A percentile compares a stretch with the other conserved stretches of the same genome.
Conservation (phyloP, 2,797 vertebrate genomes). For the Esox masquinongy region DNA sequence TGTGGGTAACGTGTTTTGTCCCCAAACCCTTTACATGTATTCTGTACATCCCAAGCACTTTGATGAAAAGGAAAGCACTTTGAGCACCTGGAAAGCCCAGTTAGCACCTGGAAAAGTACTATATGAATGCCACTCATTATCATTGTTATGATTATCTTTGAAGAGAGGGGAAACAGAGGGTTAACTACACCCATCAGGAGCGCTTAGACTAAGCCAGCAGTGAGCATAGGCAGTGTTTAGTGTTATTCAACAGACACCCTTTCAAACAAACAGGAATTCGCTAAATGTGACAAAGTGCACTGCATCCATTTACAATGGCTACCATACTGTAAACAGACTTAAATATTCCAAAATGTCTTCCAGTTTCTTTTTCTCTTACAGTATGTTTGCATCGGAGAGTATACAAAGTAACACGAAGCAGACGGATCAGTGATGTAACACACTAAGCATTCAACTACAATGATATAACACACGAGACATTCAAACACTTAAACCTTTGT, state of each 20-base stretch:
- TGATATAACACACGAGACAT: neutral
- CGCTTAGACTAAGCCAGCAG: neutral
- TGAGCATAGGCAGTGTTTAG: constrained; percentile 5
- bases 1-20: neutral
- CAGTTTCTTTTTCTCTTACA: constrained; percentile 7
- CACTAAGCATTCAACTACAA: constrained; percentile 1
- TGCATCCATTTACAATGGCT: constrained; percentile 21
- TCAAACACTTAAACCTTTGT: constrained; percentile 14
- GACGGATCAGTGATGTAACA: constrained; percentile 13
- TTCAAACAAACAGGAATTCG: constrained; percentile 10
- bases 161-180: neutral
- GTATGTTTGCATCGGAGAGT: constrained; percentile 10
- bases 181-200: neutral
- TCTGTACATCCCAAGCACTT: neutral
- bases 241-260: constrained; percentile 3
- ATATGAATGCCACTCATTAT: too few species aligned
- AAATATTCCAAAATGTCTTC: constrained; percentile 15
- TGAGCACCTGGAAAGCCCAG: too few species aligned
- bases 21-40: neutral
- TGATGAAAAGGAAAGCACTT: too few species aligned
- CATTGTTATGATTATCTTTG: too few species aligned
- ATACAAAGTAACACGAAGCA: constrained; percentile 19
- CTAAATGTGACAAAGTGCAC: constrained; percentile 15
- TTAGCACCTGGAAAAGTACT: too few species aligned
- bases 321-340: neutral